Conservation (phyloP, 1,140 invertebrate genomes). For the Samia ricini region DNA sequence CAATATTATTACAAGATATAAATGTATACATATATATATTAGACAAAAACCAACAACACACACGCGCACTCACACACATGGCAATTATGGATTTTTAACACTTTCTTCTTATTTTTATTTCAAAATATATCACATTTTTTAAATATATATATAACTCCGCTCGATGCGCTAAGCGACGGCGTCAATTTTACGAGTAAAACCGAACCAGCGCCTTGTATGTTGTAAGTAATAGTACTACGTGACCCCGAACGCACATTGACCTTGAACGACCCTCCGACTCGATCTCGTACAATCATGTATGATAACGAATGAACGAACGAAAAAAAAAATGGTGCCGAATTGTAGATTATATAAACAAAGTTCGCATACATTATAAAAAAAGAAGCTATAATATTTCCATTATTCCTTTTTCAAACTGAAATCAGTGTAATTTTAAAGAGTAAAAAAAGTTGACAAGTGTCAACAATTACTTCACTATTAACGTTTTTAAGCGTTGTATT, state of each 20-base stretch:
- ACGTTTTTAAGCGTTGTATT: too few species aligned
- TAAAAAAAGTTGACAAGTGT: too few species aligned
- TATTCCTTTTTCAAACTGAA: too few species aligned
- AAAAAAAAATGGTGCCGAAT: background rate
- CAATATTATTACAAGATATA: background rate
- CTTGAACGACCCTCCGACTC: background rate
- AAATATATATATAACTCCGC: background rate
- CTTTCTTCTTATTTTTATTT: constrained; percentile 62
- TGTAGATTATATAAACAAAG: background rate
- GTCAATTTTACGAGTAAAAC: constrained; percentile 24
- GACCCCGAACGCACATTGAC: background rate
- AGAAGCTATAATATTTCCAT: too few species aligned
- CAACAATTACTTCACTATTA: too few species aligned
- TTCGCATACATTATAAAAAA: too few species aligned
- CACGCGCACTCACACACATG: constrained; percentile 59
- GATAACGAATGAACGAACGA: background rate
- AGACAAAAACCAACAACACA: background rate
- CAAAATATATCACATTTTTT: constrained; percentile 51
- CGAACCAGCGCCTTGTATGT: constrained; percentile 19
- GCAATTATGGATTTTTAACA: constrained; percentile 49
- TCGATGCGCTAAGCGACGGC: constrained; percentile 12
- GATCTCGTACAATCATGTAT: background rate
- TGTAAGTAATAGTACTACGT: too few species aligned
- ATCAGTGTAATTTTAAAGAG: too few species aligned
- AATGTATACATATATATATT: background rate